Evolutionary conservation across 2,888 invertebrate genomes (phyloP).

Genomic region (Philopedon plagiatum): DNA sequence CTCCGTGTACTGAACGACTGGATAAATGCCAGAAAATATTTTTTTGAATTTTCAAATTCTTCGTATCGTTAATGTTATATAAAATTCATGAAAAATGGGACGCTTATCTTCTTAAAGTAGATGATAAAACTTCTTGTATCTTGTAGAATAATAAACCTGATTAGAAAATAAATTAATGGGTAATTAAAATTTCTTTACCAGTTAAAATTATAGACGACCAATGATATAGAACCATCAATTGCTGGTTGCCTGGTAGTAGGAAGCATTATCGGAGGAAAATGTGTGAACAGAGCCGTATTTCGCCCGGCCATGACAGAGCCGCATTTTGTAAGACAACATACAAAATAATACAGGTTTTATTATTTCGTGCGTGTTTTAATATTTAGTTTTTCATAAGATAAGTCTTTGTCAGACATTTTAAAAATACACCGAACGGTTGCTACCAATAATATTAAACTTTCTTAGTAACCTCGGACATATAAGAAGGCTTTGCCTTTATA

Average conservation of each 20-base stretch:
- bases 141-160: not conserved
- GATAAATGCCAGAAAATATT: not conserved
- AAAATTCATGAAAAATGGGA: not conserved
- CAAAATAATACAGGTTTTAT: too few species aligned
- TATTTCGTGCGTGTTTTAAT: too few species aligned
- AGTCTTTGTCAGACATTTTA: too few species aligned
- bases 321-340: too few species aligned
- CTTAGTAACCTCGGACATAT: too few species aligned
- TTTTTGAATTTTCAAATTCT: not conserved
- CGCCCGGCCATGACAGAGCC: too few species aligned
- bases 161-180: not conserved
- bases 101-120: not conserved
- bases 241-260: not conserved
- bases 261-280: not conserved
- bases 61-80: slow-evolving; percentile 11
- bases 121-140: slow-evolving; percentile 3
- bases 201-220: not conserved
- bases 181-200: not conserved
- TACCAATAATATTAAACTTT: too few species aligned
- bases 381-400: too few species aligned
- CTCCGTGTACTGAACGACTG: slow-evolving; percentile 39
- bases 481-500: too few species aligned
- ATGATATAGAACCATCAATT: not conserved
- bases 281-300: not conserved
- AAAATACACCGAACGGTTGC: too few species aligned